A percentile compares a stretch with the other conserved stretches of the same genome.
Evolutionary conservation across 2,888 invertebrate genomes (phyloP).

Genomic region (Morinoia aosen): DNA sequence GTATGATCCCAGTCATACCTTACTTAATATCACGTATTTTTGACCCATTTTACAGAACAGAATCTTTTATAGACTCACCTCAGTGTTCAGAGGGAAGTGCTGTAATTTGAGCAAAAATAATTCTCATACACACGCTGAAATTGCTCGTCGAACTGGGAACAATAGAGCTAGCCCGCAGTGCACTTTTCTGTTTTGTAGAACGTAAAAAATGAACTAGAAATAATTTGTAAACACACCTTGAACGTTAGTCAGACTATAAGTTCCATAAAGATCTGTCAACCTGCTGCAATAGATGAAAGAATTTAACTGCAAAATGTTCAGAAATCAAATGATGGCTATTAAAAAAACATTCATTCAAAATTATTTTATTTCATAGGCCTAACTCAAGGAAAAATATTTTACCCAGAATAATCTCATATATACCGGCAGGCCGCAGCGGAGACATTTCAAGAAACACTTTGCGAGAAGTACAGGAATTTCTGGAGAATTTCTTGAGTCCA

Average conservation of each 20-base stretch:
- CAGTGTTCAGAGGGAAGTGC: neutral
- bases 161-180: neutral
- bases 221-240: neutral
- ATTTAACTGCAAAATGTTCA: neutral
- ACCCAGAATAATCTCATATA: too few relatives aligned
- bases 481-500: too few relatives aligned
- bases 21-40: too few relatives aligned
- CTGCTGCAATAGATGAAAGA: neutral
- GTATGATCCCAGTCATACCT: too few relatives aligned
- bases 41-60: too few relatives aligned
- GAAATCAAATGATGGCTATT: neutral
- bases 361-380: neutral
- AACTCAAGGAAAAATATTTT: too few relatives aligned
- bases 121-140: neutral
- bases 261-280: neutral
- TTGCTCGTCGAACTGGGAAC: neutral
- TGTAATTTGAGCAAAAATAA: neutral
- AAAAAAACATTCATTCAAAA: neutral
- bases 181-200: neutral
- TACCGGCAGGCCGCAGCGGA: too few relatives aligned
- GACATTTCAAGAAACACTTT: too few relatives aligned
- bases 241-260: neutral
- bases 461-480: too few relatives aligned
- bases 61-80: neutral
- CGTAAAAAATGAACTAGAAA: neutral